Conservation (phyloP, 2,797 vertebrate species). For the Epinephelus malabaricus region DNA sequence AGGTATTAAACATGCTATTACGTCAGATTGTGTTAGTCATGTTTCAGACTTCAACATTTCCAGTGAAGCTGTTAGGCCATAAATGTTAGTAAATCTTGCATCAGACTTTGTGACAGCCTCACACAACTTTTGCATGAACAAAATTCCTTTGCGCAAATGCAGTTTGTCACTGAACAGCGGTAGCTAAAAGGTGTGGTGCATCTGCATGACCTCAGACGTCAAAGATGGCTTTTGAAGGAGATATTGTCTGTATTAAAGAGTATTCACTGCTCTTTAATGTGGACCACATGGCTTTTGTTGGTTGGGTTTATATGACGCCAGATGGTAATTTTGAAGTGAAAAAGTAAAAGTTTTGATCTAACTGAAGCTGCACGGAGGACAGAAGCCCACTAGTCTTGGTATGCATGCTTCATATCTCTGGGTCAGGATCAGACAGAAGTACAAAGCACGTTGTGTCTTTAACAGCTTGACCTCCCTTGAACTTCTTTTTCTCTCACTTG, state of each 20-base stretch:
- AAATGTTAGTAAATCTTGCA: conserved; percentile 4
- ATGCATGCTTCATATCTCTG: conserved; percentile 30
- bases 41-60: background rate
- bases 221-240: background rate
- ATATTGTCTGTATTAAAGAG: background rate
- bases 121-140: conserved; percentile 1
- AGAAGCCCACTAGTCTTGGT: conserved; percentile 15
- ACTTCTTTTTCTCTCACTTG: conserved; percentile 26
- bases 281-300: background rate
- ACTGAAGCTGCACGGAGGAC: conserved; percentile 11
- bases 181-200: background rate
- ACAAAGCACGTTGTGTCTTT: conserved; percentile 49
- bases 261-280: background rate
- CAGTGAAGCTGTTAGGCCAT: background rate
- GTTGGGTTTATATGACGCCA: background rate
- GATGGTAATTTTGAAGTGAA: background rate
- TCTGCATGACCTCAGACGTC: background rate
- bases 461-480: conserved; percentile 35
- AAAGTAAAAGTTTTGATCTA: background rate
- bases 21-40: background rate
- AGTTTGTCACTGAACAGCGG: background rate
- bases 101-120: background rate
- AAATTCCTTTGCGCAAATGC: conserved; percentile 5
- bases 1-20: background rate
- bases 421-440: conserved; percentile 25